A percentile compares a stretch with the other conserved stretches of the same genome.
Conservation (phyloP, 2,113 vertebrate species). For the Platichthys flesus region DNA sequence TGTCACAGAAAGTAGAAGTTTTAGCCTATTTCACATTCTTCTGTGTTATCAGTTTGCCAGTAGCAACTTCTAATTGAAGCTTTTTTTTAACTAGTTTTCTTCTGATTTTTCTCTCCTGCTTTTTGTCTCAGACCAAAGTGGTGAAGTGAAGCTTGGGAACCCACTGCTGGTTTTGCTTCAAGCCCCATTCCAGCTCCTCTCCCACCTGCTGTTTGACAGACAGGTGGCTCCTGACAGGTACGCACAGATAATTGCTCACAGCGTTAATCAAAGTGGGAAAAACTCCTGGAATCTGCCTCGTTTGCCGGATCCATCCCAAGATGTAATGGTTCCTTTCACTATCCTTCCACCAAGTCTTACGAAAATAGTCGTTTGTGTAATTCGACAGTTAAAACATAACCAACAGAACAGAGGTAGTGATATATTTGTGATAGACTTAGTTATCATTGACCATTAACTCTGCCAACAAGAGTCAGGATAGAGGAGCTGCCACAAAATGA, state of each 20-base stretch:
- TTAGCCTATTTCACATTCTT: not conserved
- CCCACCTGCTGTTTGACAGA: conserved; percentile 93
- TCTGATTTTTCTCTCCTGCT: conserved; percentile 3
- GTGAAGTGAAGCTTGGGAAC: conserved; percentile 91
- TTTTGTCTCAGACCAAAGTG: conserved; percentile 77
- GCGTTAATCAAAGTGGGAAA: too few relatives aligned
- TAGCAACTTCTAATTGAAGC: not conserved
- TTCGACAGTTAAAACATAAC: too few relatives aligned
- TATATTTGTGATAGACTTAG: too few relatives aligned
- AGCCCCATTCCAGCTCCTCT: conserved; percentile 89
- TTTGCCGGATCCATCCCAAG: too few relatives aligned
- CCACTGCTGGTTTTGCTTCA: conserved; percentile 93
- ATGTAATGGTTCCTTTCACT: too few relatives aligned
- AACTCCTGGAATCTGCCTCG: too few relatives aligned
- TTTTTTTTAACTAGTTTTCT: not conserved
- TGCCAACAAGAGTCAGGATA: too few relatives aligned
- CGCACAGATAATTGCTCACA: too few relatives aligned
- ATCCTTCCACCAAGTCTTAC: too few relatives aligned
- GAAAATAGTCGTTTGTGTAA: too few relatives aligned
- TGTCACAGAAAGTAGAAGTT: not conserved
- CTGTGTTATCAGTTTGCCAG: not conserved
- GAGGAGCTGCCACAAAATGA: not conserved
- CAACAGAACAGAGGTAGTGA: too few relatives aligned
- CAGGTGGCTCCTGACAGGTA: conserved; percentile 95
- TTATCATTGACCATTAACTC: too few relatives aligned